Evolutionary conservation across 2,888 invertebrate genomes (phyloP), one percentile per base, ranked within the genome.

Genomic region (Leptinotarsa juncta): DNA sequence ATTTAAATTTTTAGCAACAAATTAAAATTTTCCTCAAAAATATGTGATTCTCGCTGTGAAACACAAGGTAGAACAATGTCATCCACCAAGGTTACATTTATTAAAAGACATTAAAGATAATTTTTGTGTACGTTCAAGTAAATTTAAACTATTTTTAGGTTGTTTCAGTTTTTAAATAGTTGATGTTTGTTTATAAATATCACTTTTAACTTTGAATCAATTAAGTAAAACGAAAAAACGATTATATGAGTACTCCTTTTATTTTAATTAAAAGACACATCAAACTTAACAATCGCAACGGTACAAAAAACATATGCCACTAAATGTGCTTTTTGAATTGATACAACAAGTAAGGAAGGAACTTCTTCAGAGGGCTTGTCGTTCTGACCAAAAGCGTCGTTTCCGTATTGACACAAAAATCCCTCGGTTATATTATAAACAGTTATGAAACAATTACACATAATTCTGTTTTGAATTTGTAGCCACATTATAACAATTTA

Each of bases 161-260:
- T 65, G 65, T 65, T 65, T 65, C 42, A 65, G 42, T 65, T 65
- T 65, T 65, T 4, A 65, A 65, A 65, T 65, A 65, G 42, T 65
- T 65, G 23, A 65, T 65, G 32, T 65, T 65, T 65, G 32, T 65
- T 65, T 42, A 65, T 42, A 65, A 65, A 65, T 42, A 65, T 65
- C 65, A 65, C 65, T 23, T 65, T 65, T 26, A 65, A 42, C 65
- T 65, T 65, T 65, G 65, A 65, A 65, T 65, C 65, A 65, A 65
- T 65, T 26, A 65, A 65, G 65, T 65, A 65, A 65, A 65, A 65
- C 65, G 65, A 42, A 65, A n/a, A 65, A 65, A 65, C 65, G 65
- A 65, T 65, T 65, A 65, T 65, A 42, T 65, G 65, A 65, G 65
- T 65, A 65, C 42, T 65, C 65, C 65, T 65, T 65, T 65, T 65